phyloP scores from a whole-genome alignment of 2,113 vertebrate genomes.

The Athene noctua region DNA sequence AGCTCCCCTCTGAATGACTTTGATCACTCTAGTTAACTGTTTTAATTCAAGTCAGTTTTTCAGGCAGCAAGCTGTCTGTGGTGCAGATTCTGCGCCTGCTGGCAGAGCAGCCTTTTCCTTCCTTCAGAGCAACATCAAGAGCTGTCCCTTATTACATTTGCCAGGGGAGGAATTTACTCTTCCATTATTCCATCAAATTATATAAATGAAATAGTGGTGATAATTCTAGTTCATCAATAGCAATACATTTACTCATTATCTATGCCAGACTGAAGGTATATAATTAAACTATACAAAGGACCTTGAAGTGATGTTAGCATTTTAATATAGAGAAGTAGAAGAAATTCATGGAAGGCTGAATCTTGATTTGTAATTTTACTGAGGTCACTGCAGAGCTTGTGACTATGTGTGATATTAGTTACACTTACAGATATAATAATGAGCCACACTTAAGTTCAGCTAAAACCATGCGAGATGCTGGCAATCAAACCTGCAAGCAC shows the following conservation, averaged over 20 bases:
- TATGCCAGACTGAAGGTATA: conserved; percentile 39
- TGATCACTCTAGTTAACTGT: background rate
- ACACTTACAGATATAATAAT: background rate
- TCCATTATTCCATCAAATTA: background rate
- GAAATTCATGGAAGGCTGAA: conserved; percentile 42
- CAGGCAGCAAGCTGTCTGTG: background rate
- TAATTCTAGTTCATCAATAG: background rate
- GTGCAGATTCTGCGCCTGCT: background rate
- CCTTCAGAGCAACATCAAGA: background rate
- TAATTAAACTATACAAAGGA: conserved; percentile 53
- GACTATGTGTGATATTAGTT: background rate
- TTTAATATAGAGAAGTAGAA: conserved; percentile 33
- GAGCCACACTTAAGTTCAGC: background rate
- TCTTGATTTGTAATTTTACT: conserved; percentile 23
- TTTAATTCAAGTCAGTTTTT: background rate
- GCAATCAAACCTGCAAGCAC: background rate
- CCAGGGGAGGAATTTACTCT: background rate
- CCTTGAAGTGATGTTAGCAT: conserved; percentile 44
- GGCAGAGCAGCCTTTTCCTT: background rate
- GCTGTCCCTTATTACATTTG: background rate
- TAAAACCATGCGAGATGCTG: background rate
- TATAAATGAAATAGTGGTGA: background rate
- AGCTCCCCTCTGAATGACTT: background rate
- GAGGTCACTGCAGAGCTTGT: background rate
- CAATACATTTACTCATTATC: conserved; percentile 43